Evolutionary conservation across 2,113 vertebrate species (phyloP).

Genomic region (Pagrus major): DNA sequence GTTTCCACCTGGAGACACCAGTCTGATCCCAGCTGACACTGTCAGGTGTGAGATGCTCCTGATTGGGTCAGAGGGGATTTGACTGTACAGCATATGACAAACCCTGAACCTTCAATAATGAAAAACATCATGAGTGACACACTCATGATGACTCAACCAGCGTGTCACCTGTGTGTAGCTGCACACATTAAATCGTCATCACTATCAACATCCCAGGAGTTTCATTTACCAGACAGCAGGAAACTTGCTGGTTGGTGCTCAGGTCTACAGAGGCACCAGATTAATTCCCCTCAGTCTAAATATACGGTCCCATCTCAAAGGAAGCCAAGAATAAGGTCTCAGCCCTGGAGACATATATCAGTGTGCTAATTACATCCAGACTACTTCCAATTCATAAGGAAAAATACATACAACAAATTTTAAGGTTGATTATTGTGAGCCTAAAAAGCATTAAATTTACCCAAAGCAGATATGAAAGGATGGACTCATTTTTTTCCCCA

Average conservation of each 20-base stretch:
- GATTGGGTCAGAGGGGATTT: slow-evolving; percentile 72
- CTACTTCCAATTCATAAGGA: slow-evolving; percentile 49
- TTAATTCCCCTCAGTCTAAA: slow-evolving; percentile 75
- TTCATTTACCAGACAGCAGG: slow-evolving; percentile 57
- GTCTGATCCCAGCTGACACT: slow-evolving; percentile 67
- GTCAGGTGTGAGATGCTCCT: slow-evolving; percentile 35
- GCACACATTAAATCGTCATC: slow-evolving; percentile 22
- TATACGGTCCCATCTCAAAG: slow-evolving; percentile 45
- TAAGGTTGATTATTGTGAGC: not conserved
- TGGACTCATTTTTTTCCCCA: not conserved
- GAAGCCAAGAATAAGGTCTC: slow-evolving; percentile 48
- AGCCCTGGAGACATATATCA: slow-evolving; percentile 50
- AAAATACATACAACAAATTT: slow-evolving; percentile 6
- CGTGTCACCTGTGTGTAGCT: slow-evolving; percentile 8
- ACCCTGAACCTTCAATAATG: slow-evolving; percentile 5
- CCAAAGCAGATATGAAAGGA: not conserved
- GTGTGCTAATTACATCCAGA: slow-evolving; percentile 64
- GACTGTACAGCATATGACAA: not conserved
- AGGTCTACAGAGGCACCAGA: slow-evolving; percentile 35
- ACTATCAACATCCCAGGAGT: slow-evolving; percentile 60
- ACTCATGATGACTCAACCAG: not conserved
- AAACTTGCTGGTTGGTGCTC: not conserved
- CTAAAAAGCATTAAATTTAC: not conserved
- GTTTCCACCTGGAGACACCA: slow-evolving; percentile 34
- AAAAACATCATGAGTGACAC: not conserved